These are phyloP conservation scores for Procambarus virginalis DNA, from an alignment of 1,140 invertebrate genomes.

Conservation along the genomic window DNA sequence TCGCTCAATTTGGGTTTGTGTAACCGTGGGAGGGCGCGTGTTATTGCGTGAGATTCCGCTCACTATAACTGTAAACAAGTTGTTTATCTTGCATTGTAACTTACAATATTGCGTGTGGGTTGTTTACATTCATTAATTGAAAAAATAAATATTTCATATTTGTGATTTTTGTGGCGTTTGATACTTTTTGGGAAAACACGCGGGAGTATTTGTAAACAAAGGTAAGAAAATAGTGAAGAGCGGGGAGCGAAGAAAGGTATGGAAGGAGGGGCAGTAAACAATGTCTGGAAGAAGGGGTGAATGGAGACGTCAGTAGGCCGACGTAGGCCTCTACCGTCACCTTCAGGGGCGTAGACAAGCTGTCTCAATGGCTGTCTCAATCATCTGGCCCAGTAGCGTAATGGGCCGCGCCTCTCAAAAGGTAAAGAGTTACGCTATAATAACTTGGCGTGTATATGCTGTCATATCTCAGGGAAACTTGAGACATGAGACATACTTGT, in stretches of 20 bases:
- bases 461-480: too few species aligned
- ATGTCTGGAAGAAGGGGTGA: background rate
- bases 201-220: background rate
- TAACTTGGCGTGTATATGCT: too few species aligned
- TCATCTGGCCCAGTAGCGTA: background rate
- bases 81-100: too few species aligned
- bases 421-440: too few species aligned
- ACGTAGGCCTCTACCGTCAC: background rate
- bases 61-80: too few species aligned
- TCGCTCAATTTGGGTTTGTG: background rate
- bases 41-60: too few species aligned
- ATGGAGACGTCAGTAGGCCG: background rate
- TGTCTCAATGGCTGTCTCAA: background rate
- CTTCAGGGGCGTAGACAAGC: background rate
- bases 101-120: too few species aligned
- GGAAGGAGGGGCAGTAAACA: conserved; percentile 3
- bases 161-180: background rate
- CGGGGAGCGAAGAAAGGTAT: background rate
- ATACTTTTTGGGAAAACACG: background rate
- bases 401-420: too few species aligned
- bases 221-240: background rate
- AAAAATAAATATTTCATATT: too few species aligned
- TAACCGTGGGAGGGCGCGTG: background rate
- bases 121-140: too few species aligned
- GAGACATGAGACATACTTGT: too few species aligned